Conservation (phyloP, 2,113 vertebrate genomes). For the Spea bombifrons region DNA sequence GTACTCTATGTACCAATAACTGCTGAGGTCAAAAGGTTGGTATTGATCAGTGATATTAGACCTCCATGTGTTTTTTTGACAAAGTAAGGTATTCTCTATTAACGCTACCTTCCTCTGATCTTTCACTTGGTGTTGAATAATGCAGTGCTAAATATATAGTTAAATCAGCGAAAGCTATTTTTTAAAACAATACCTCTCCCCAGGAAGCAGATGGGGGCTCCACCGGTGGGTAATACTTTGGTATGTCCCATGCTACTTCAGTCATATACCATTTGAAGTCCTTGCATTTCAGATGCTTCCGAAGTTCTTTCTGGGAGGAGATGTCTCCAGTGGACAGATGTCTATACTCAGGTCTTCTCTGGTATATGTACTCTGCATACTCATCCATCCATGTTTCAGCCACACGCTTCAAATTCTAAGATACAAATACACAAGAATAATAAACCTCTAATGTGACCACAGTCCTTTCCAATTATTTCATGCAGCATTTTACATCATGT, state of each 20-base stretch:
- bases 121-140: no score
- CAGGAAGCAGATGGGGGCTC: conserved; percentile 82
- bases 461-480: conserved; percentile 23
- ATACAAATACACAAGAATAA: conserved; percentile 43
- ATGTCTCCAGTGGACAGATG: conserved; percentile 85
- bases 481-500: conserved; percentile 32
- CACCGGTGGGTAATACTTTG: conserved; percentile 84
- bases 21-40: no score
- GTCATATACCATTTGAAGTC: conserved; percentile 91
- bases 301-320: conserved; percentile 80
- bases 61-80: no score
- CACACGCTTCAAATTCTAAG: conserved; percentile 83
- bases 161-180: not conserved
- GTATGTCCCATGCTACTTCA: conserved; percentile 84
- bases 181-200: conserved; percentile 76
- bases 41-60: no score
- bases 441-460: conserved; percentile 8
- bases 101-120: no score
- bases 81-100: no score
- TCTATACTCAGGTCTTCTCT: conserved; percentile 81
- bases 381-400: conserved; percentile 92
- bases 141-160: not conserved
- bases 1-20: no score
- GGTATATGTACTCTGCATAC: conserved; percentile 85
- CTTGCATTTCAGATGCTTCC: conserved; percentile 83